A percentile compares a stretch with the other conserved stretches of the same genome.
Evolutionary conservation across 1,140 invertebrate species (phyloP).

Genomic region (Rhopalosiphum padi): DNA sequence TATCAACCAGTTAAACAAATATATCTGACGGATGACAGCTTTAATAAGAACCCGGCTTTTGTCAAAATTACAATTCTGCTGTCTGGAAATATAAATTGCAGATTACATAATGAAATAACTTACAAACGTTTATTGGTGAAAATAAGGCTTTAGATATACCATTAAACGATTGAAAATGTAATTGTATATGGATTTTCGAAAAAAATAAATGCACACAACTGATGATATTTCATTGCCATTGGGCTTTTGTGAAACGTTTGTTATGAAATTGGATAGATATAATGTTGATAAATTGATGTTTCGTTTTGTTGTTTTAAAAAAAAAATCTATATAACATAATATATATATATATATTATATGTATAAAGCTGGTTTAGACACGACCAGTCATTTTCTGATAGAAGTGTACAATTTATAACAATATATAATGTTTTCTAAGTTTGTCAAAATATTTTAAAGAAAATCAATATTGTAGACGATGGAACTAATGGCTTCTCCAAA

Average conservation of each 20-base stretch:
- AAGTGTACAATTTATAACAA: slow-evolving; percentile 16
- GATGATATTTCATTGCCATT: neutral
- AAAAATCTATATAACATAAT: neutral
- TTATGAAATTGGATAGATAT: slow-evolving; percentile 1
- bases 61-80: neutral
- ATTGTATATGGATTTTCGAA: neutral
- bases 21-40: neutral
- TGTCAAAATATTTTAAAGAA: slow-evolving; percentile 21
- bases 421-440: neutral
- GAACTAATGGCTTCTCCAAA: slow-evolving; percentile 36
- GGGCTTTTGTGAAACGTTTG: neutral
- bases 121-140: neutral
- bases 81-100: neutral
- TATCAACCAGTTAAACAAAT: neutral
- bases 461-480: neutral
- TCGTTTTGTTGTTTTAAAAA: neutral
- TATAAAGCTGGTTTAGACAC: neutral
- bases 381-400: neutral
- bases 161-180: neutral
- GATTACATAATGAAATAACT: neutral
- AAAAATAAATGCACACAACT: neutral
- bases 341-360: neutral
- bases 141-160: neutral
- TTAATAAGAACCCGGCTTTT: neutral
- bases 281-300: slow-evolving; percentile 32